These are phyloP conservation scores for Sapajus apella DNA, from an alignment of 2,113 vertebrate species.

Conservation along the genomic window DNA sequence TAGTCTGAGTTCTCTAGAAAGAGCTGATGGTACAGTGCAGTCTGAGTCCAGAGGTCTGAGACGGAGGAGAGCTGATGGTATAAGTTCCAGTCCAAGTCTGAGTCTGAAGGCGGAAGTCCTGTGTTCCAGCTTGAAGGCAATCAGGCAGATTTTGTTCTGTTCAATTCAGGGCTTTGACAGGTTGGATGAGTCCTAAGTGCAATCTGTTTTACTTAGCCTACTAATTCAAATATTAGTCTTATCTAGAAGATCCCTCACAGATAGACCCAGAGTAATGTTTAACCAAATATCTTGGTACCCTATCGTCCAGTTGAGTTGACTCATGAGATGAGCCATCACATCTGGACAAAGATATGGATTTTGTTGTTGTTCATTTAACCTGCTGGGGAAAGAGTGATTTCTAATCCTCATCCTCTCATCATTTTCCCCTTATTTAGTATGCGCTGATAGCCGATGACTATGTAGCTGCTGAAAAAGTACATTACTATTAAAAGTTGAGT, in stretches of 20 bases:
- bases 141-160: neutral
- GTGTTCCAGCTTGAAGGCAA: neutral
- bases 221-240: neutral
- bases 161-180: neutral
- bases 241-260: neutral
- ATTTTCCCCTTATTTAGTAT: neutral
- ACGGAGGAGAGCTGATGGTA: fast-evolving
- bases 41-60: neutral
- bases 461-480: neutral
- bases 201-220: neutral
- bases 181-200: neutral
- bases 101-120: neutral
- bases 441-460: neutral
- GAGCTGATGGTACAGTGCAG: neutral
- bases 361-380: neutral
- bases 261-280: neutral
- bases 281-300: neutral
- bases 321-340: neutral
- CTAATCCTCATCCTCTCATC: neutral
- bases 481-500: neutral
- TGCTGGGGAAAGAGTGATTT: neutral
- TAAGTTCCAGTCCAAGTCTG: neutral
- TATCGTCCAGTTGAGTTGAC: neutral
- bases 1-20: neutral
- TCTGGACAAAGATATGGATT: neutral